Evolutionary conservation across 2,797 vertebrate genomes (phyloP).

Genomic region (Perodicticus potto): DNA sequence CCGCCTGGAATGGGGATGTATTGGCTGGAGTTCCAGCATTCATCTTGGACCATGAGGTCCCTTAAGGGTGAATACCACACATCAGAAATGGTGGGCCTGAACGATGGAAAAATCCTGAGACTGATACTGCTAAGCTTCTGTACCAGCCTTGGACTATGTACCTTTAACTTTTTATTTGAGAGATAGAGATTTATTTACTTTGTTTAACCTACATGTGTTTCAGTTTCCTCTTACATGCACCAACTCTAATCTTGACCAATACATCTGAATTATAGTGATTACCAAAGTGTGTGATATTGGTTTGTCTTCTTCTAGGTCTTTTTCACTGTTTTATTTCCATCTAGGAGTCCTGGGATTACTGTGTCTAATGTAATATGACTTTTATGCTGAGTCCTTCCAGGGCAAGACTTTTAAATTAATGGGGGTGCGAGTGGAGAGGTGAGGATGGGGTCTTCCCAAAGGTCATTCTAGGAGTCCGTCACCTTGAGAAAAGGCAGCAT

Average conservation of each 20-base stretch:
- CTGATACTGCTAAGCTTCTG: neutral
- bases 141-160: neutral
- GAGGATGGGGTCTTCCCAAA: neutral
- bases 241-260: neutral
- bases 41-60: neutral
- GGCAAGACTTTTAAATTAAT: neutral
- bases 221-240: slow-evolving; percentile 31
- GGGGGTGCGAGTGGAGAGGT: neutral
- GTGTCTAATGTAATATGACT: neutral
- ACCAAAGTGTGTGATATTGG: neutral
- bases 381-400: neutral
- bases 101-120: neutral
- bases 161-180: neutral
- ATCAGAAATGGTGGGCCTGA: neutral
- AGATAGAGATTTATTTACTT: neutral
- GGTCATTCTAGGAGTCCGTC: neutral
- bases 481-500: neutral
- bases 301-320: neutral
- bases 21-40: neutral
- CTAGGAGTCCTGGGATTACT: neutral
- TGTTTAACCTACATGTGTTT: neutral
- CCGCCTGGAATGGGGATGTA: neutral
- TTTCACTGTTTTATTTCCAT: neutral
- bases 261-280: neutral
- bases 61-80: neutral